Conservation (phyloP, 2,797 vertebrate genomes). For the Galago senegalensis region DNA sequence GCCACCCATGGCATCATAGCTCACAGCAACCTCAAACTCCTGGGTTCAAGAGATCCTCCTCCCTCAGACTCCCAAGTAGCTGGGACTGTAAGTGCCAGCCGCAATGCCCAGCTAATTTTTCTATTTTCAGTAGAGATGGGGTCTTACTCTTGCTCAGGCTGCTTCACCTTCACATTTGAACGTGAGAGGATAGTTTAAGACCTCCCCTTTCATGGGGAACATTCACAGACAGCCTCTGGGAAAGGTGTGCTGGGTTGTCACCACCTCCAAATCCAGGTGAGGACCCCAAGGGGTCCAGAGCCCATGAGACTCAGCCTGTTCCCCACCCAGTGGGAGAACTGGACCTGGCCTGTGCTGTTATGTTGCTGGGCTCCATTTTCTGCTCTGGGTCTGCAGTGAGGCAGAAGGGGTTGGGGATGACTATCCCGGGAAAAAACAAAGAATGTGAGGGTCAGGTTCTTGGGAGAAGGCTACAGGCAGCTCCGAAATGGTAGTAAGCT, state of each 20-base stretch:
- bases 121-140: no score
- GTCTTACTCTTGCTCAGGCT: no score
- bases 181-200: background rate
- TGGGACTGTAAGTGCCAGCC: no score
- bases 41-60: no score
- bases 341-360: background rate
- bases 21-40: no score
- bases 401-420: background rate
- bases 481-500: background rate
- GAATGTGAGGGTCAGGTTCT: background rate
- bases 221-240: background rate
- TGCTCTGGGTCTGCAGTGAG: background rate
- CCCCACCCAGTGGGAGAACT: background rate
- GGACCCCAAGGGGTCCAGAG: background rate
- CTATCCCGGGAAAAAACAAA: constrained; percentile 6
- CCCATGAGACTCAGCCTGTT: background rate
- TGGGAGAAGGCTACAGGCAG: background rate
- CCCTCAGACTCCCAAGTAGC: no score
- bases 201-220: background rate
- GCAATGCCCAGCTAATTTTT: no score
- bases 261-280: background rate
- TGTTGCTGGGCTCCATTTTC: fast-evolving
- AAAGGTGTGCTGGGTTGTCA: background rate
- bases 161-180: background rate
- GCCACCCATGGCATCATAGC: no score